phyloP scores from a whole-genome alignment of 37 sponge, comb jelly and placozoan genomes.

The Aplysina aerophoba region DNA sequence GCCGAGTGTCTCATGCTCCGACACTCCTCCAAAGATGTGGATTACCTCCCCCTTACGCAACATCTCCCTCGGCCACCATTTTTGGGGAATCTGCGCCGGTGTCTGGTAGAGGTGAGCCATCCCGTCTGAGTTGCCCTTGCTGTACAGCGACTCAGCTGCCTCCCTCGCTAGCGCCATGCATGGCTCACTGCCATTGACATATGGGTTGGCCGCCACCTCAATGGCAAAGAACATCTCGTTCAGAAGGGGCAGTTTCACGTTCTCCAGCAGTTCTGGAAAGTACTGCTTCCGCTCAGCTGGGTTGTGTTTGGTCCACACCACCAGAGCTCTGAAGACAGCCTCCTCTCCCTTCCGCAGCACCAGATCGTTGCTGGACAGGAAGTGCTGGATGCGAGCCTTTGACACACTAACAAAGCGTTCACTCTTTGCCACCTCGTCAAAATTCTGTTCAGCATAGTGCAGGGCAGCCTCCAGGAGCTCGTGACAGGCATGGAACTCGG shows the following conservation, averaged over 20 bases:
- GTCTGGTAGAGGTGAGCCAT: conserved; percentile 76
- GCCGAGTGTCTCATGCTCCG: conserved; percentile 88
- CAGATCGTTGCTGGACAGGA: conserved; percentile 69
- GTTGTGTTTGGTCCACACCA: conserved; percentile 78
- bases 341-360: conserved; percentile 80
- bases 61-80: conserved; percentile 92
- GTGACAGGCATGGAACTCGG: conserved; percentile 79
- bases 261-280: conserved; percentile 72
- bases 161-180: conserved; percentile 86
- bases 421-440: conserved; percentile 68
- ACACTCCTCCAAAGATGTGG: conserved; percentile 90
- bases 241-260: conserved; percentile 83
- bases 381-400: conserved; percentile 65
- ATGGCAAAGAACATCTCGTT: conserved; percentile 87
- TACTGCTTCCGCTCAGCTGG: conserved; percentile 46
- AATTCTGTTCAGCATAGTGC: conserved; percentile 53
- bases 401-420: conserved; percentile 74
- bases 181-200: conserved; percentile 69
- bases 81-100: conserved; percentile 85
- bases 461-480: conserved; percentile 72
- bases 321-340: conserved; percentile 73
- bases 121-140: conserved; percentile 60
- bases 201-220: conserved; percentile 84
- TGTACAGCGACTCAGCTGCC: conserved; percentile 81
- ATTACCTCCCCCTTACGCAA: conserved; percentile 84